Evolutionary conservation across 2,888 invertebrate species (phyloP), one percentile per base, ranked within the genome.

Genomic region (Osedax frankpressi): DNA sequence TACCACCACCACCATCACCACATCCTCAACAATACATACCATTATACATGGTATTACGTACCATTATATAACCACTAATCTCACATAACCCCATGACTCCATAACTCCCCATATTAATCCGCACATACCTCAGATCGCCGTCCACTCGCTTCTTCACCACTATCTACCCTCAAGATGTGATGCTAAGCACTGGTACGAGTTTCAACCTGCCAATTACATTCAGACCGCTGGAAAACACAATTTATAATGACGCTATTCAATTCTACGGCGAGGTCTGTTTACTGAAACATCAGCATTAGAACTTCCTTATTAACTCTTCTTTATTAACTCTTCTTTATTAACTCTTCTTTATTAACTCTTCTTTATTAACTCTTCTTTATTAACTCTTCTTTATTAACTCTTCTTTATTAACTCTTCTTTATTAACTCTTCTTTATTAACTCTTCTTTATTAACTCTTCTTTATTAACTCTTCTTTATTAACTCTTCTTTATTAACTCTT

Each of bases 151-250:
- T 81, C 76, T 84, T 84, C 78, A 79, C 81, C 25, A 84, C 83
- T 6, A 75, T 83, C 30, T 83, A 83, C 75, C 84, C 84, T 0
- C 82, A 84, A 75, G 81, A 81, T 26, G 79, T 84, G 69, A 79
- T 81, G 11, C 77, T 84, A n/a, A 83, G 83, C 79, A 81, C 83
- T 65, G 84, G 84, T 11, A 82, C 83, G 29, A 82, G 82, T 75
- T 84, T 82, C 76, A 80, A 80, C 11, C 78, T 84, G 28, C 84
- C 84, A 24, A 79, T 84, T 24, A 83, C 83, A 25, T 84, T 84
- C 77, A 76, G 82, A 71, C 84, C 84, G 11, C 75, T 83, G 68
- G 84, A 84, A 76, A 82, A 81, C 77, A 78, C 77, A 63, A 76
- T 78, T 2, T 83, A 84, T 76, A 78, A 80, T 63, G 84, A 84